Evolutionary conservation across 2,888 invertebrate species (phyloP).

Genomic region (Harmothoe impar): DNA sequence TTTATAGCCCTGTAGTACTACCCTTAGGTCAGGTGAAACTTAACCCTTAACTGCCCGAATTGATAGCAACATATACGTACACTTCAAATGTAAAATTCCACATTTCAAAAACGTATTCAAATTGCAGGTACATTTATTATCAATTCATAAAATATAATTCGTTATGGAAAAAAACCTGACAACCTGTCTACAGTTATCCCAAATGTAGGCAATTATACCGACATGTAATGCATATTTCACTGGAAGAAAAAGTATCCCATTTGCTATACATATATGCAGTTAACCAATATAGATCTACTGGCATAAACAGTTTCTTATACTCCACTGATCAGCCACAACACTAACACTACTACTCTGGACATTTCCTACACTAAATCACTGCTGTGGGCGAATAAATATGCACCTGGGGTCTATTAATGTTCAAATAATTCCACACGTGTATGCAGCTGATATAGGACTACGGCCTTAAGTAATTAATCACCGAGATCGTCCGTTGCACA

Average conservation of each 20-base stretch:
- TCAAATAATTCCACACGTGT: slow-evolving; percentile 20
- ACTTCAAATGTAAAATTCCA: background rate
- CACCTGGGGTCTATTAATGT: slow-evolving; percentile 31
- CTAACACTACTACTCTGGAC: background rate
- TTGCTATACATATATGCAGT: background rate
- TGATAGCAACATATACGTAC: no score
- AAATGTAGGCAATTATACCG: no score
- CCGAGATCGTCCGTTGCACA: background rate
- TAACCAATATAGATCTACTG: background rate
- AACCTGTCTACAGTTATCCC: no score
- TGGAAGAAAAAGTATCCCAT: background rate
- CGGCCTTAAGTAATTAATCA: slow-evolving; percentile 16
- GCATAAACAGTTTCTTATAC: background rate
- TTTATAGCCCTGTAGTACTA: background rate
- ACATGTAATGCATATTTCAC: background rate
- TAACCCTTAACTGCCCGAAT: background rate
- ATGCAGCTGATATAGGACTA: slow-evolving; percentile 1
- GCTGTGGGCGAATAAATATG: background rate
- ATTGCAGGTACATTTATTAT: no score
- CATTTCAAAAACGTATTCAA: no score
- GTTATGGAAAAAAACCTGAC: no score
- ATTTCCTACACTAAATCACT: slow-evolving; percentile 8
- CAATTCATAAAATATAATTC: no score
- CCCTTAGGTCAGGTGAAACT: background rate
- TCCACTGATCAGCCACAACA: background rate